phyloP scores from a whole-genome alignment of 2,888 invertebrate species.

The Dasypogon diadema region DNA sequence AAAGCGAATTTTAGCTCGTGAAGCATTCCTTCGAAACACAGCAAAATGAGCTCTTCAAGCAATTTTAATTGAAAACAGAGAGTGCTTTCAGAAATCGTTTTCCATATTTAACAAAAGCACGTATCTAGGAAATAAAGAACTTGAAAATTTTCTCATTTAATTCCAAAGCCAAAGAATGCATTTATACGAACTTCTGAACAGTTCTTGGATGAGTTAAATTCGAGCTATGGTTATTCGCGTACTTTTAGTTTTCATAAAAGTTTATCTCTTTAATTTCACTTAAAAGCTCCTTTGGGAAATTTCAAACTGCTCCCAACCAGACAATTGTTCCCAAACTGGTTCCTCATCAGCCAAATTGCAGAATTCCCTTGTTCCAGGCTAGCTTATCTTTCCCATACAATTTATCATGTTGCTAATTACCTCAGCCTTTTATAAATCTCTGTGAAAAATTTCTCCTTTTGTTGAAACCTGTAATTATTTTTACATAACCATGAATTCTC shows the following conservation, averaged over 20 bases:
- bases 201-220: too few relatives aligned
- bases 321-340: slow-evolving; percentile 11
- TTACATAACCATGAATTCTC: not conserved
- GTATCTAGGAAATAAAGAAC: too few relatives aligned
- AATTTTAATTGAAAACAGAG: too few relatives aligned
- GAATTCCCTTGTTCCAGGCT: not conserved
- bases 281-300: slow-evolving; percentile 16
- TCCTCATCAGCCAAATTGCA: slow-evolving; percentile 8
- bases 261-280: slow-evolving; percentile 30
- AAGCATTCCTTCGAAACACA: too few relatives aligned
- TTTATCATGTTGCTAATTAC: slow-evolving; percentile 14
- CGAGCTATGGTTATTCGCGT: too few relatives aligned
- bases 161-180: too few relatives aligned
- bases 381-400: slow-evolving; percentile 1
- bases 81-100: too few relatives aligned
- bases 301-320: not conserved
- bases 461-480: not conserved
- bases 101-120: too few relatives aligned
- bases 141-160: too few relatives aligned
- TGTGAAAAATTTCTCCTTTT: not conserved
- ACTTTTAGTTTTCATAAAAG: not conserved
- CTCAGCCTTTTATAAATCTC: not conserved
- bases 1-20: too few relatives aligned
- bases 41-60: too few relatives aligned
- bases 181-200: too few relatives aligned